phyloP scores from a whole-genome alignment of 2,113 vertebrate genomes.

The Eulemur macaco region DNA sequence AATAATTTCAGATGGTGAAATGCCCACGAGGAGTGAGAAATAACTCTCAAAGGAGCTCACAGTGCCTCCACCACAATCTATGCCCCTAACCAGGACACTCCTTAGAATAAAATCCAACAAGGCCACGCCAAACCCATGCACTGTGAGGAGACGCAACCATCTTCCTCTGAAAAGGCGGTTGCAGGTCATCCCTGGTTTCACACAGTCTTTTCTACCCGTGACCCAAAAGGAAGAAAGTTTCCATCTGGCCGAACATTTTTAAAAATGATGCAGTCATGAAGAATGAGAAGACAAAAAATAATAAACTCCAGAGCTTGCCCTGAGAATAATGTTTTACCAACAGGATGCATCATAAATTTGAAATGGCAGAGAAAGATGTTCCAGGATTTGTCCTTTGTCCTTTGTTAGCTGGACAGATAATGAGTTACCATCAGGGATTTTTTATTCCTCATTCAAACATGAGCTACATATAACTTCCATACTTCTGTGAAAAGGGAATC shows the following conservation, averaged over 20 bases:
- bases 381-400: conserved; percentile 74
- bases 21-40: background rate
- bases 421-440: conserved; percentile 74
- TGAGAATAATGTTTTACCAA: conserved; percentile 77
- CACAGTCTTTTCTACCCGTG: conserved; percentile 63
- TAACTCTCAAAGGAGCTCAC: background rate
- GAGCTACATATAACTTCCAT: conserved; percentile 67
- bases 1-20: background rate
- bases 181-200: background rate
- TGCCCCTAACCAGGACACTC: background rate
- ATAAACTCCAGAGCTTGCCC: conserved; percentile 80
- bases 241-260: conserved; percentile 51
- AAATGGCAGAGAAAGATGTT: conserved; percentile 73
- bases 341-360: conserved; percentile 72
- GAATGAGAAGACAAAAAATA: conserved; percentile 79
- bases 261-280: conserved; percentile 76
- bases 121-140: background rate
- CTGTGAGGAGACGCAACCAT: background rate
- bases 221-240: conserved; percentile 68
- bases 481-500: conserved; percentile 67
- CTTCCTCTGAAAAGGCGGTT: background rate
- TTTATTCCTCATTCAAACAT: conserved; percentile 47
- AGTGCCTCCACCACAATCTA: background rate
- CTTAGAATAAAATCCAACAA: background rate
- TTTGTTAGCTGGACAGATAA: conserved; percentile 79